phyloP scores from a whole-genome alignment of 1,140 invertebrate genomes.

The Ctenoplectra terminalis region DNA sequence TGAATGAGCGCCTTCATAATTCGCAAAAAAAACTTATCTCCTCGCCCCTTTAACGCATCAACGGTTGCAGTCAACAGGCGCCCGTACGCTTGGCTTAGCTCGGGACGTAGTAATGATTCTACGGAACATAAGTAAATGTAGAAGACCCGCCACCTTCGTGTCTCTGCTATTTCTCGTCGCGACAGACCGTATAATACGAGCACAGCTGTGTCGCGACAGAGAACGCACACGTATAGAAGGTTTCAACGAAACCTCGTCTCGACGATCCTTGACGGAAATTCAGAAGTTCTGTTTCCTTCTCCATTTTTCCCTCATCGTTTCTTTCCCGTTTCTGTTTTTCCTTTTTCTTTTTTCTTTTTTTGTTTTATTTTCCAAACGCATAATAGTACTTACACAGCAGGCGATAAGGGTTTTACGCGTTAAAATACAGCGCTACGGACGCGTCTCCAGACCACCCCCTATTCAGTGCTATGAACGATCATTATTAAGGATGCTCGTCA shows the following conservation, averaged over 20 bases:
- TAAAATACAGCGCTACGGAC: constrained; percentile 4
- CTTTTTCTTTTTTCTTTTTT: neutral
- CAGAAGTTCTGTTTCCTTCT: constrained; percentile 30
- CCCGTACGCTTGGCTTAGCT: constrained; percentile 57
- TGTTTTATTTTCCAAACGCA: constrained; percentile 11
- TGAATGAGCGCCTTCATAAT: constrained; percentile 65
- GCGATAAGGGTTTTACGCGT: constrained; percentile 47
- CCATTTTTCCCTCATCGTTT: neutral
- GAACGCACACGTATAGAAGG: constrained; percentile 15
- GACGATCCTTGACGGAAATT: constrained; percentile 57
- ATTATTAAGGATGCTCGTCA: constrained; percentile 35
- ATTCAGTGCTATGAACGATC: constrained; percentile 30
- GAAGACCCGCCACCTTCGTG: constrained; percentile 57
- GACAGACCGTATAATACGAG: constrained; percentile 64
- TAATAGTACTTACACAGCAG: constrained; percentile 34
- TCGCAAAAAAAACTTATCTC: constrained; percentile 56
- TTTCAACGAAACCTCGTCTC: constrained; percentile 45
- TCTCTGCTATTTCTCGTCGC: constrained; percentile 60
- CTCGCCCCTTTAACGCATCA: constrained; percentile 62
- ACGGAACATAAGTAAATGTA: constrained; percentile 60
- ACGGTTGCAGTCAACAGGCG: constrained; percentile 57
- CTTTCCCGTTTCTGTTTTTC: neutral
- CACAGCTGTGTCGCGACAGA: constrained; percentile 25
- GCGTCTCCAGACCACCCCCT: neutral
- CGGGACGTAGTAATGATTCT: constrained; percentile 66